A percentile compares a stretch with the other conserved stretches of the same genome.
Evolutionary conservation across 2,797 vertebrate genomes (phyloP).

Genomic region (Sebastes iracundus): DNA sequence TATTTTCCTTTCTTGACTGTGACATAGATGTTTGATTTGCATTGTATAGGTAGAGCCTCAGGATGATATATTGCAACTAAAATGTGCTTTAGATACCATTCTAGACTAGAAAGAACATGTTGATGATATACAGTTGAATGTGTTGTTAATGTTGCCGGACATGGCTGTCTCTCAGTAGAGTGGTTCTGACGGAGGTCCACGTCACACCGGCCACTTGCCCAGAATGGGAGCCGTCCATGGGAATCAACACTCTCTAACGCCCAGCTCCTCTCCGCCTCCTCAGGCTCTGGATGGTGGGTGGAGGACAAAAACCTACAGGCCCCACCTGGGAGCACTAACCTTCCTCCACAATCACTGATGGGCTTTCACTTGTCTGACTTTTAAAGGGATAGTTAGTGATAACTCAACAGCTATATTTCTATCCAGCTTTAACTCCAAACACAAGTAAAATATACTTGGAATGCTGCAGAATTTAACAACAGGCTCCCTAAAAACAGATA

Average conservation of each 20-base stretch:
- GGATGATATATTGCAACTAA: not conserved
- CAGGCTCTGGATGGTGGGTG: slow-evolving; percentile 86
- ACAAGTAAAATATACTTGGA: not conserved
- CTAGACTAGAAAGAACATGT: not conserved
- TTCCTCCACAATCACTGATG: slow-evolving; percentile 41
- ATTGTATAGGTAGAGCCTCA: not conserved
- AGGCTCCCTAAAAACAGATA: not conserved
- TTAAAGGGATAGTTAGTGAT: slow-evolving; percentile 62
- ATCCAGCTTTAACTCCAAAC: not conserved
- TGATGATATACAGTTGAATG: slow-evolving; percentile 16
- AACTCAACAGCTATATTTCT: not conserved
- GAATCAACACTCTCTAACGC: slow-evolving; percentile 86
- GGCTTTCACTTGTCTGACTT: slow-evolving; percentile 38
- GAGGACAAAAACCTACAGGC: slow-evolving; percentile 30
- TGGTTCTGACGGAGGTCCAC: slow-evolving; percentile 87
- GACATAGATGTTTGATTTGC: not conserved
- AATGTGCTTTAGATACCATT: not conserved
- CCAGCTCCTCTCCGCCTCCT: slow-evolving; percentile 67
- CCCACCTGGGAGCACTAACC: slow-evolving; percentile 24
- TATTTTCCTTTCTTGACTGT: not conserved
- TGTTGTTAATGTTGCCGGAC: slow-evolving; percentile 67
- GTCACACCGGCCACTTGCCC: slow-evolving; percentile 85
- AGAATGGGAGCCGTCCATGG: slow-evolving; percentile 88
- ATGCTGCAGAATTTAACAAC: not conserved
- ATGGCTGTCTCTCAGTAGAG: slow-evolving; percentile 82